A percentile compares a stretch with the other conserved stretches of the same genome.
These are phyloP conservation scores for Callopanchax toddi DNA, from an alignment of 2,113 vertebrate species.

Conservation along the genomic window DNA sequence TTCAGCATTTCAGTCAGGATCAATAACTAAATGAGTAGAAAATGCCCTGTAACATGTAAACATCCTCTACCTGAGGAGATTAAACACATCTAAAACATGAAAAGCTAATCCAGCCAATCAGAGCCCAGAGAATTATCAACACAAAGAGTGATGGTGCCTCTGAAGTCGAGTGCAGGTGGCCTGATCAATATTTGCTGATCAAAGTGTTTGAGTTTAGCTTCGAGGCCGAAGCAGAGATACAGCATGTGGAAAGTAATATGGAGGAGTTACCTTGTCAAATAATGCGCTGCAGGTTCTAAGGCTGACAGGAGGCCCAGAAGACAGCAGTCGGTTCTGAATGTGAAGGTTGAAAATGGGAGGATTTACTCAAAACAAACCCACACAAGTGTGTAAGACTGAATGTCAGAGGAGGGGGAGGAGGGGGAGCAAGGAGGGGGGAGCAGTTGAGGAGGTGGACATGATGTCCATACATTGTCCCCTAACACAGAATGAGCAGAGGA, in stretches of 20 bases:
- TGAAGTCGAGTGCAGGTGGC: slow-evolving; percentile 31
- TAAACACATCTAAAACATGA: slow-evolving; percentile 27
- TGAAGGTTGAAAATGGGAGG: slow-evolving; percentile 80
- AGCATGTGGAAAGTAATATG: slow-evolving; percentile 69
- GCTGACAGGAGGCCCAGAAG: slow-evolving; percentile 84
- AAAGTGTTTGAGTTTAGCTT: slow-evolving; percentile 61
- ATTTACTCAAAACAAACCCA: slow-evolving; percentile 78
- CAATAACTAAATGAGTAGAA: too few species aligned
- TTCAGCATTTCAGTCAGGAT: slow-evolving; percentile 25
- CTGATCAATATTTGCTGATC: slow-evolving; percentile 40
- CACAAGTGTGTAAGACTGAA: slow-evolving; percentile 65
- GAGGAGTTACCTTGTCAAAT: slow-evolving; percentile 84
- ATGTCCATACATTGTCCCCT: slow-evolving; percentile 21
- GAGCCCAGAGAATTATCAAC: slow-evolving; percentile 33
- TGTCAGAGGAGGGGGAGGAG: slow-evolving; percentile 9
- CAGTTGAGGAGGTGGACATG: slow-evolving; percentile 28
- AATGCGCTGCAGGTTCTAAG: slow-evolving; percentile 85
- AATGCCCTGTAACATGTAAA: too few species aligned
- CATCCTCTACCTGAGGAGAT: slow-evolving; percentile 35
- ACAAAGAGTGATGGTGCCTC: slow-evolving; percentile 56
- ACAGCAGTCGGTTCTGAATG: slow-evolving; percentile 86
- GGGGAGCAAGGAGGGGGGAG: slow-evolving; percentile 11
- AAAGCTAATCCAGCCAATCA: slow-evolving; percentile 28
- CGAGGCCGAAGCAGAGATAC: slow-evolving; percentile 66
- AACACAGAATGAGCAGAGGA: slow-evolving; percentile 31